Percentiles rank a stretch among this genome's conserved stretches.
Evolutionary conservation across 2,113 vertebrate genomes (phyloP).

Genomic region (Zosterops hypoxanthus): DNA sequence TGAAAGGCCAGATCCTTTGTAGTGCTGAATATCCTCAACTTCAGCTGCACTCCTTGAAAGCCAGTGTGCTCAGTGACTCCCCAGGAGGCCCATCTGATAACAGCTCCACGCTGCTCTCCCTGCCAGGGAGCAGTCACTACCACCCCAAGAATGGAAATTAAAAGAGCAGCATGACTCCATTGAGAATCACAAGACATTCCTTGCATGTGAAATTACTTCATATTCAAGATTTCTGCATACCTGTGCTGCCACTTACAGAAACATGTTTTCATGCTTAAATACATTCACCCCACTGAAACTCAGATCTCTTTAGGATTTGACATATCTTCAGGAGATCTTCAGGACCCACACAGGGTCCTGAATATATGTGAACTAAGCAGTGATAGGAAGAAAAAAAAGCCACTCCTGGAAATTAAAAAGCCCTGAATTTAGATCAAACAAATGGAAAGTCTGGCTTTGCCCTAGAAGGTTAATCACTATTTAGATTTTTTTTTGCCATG

Average conservation of each 20-base stretch:
- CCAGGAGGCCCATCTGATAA: background rate
- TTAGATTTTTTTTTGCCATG: background rate
- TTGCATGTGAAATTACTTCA: constrained; percentile 34
- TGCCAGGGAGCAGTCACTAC: background rate
- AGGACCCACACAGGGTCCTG: background rate
- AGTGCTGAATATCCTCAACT: background rate
- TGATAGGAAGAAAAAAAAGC: background rate
- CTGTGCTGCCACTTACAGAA: constrained; percentile 2
- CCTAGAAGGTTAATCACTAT: background rate
- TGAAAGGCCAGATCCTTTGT: background rate
- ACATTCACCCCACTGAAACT: background rate
- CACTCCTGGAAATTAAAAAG: constrained; percentile 51
- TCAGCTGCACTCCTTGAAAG: background rate
- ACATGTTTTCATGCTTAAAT: constrained; percentile 43
- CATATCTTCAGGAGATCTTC: constrained; percentile 12
- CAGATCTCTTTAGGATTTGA: background rate
- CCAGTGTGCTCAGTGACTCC: background rate
- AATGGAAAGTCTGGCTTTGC: background rate
- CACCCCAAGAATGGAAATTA: constrained; percentile 17
- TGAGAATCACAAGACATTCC: background rate
- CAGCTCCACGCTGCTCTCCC: background rate
- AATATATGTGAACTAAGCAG: background rate
- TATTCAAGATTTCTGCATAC: background rate
- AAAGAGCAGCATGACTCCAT: constrained; percentile 24
- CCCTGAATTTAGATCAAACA: constrained; percentile 49